A percentile compares a stretch with the other conserved stretches of the same genome.
Evolutionary conservation across 2,797 vertebrate species (phyloP).

Genomic region (Xiphorhynchus erythropygius): DNA sequence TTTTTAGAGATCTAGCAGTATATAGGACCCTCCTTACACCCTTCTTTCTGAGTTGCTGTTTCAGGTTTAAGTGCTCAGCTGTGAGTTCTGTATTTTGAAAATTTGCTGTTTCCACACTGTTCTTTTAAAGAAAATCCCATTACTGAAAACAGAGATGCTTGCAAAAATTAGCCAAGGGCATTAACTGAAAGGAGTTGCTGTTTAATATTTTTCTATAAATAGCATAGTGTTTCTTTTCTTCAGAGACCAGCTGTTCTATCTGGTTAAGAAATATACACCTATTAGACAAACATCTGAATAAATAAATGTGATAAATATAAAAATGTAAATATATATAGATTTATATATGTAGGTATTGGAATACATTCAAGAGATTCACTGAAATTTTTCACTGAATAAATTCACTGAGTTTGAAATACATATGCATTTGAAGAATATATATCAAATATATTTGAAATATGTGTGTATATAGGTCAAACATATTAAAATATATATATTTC

Average conservation of each 20-base stretch:
- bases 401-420: neutral
- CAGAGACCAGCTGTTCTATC: constrained; percentile 31
- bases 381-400: neutral
- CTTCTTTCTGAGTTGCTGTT: neutral
- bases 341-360: neutral
- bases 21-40: neutral
- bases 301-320: neutral
- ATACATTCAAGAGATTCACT: neutral
- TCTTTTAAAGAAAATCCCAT: constrained; percentile 24
- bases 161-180: constrained; percentile 28
- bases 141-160: constrained; percentile 20
- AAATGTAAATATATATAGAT: neutral
- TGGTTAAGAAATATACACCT: constrained; percentile 23
- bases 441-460: neutral
- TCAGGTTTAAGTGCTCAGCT: constrained; percentile 11
- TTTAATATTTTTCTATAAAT: constrained; percentile 50
- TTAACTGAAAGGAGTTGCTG: neutral
- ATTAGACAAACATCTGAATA: neutral
- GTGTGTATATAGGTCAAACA: rapidly evolving
- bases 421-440: neutral
- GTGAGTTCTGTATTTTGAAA: constrained; percentile 12
- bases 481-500: neutral
- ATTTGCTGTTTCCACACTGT: neutral
- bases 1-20: neutral
- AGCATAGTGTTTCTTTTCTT: constrained; percentile 5